Percentiles rank a stretch among this genome's conserved stretches.
These are phyloP conservation scores for Acyrthosiphon pisum DNA, from an alignment of 1,140 invertebrate species.

Conservation along the genomic window DNA sequence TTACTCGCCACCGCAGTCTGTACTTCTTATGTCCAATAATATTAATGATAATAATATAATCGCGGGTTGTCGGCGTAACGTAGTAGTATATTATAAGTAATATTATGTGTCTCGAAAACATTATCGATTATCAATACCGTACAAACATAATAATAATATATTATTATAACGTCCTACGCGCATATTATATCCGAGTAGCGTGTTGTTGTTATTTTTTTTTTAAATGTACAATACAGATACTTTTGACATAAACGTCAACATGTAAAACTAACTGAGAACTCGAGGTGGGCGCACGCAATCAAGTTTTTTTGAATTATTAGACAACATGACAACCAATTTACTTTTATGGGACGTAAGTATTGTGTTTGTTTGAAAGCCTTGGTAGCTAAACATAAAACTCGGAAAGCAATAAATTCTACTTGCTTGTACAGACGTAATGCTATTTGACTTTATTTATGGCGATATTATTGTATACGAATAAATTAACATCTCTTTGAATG, in stretches of 20 bases:
- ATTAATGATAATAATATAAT: not conserved
- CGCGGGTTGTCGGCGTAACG: not conserved
- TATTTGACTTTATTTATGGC: conserved; percentile 50
- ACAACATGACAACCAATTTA: conserved; percentile 55
- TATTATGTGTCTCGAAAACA: not conserved
- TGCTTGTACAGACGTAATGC: conserved; percentile 3
- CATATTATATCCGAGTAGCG: not conserved
- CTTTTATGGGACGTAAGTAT: conserved; percentile 55
- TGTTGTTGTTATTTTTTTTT: not conserved
- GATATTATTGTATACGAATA: conserved; percentile 48
- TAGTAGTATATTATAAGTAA: not conserved
- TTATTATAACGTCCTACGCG: not conserved
- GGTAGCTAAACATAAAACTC: conserved; percentile 55
- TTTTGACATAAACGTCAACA: conserved; percentile 52
- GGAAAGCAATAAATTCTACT: conserved; percentile 50
- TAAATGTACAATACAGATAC: conserved; percentile 22
- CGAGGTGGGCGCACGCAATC: conserved; percentile 39
- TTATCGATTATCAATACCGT: not conserved
- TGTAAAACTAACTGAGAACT: conserved; percentile 40
- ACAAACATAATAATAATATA: not conserved
- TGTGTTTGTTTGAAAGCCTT: conserved; percentile 51
- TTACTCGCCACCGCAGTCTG: not conserved
- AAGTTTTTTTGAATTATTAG: conserved; percentile 52
- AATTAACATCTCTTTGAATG: conserved; percentile 48
- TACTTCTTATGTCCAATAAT: not conserved